phyloP scores from a whole-genome alignment of 2,888 invertebrate species.

The Cerastis leucographa region DNA sequence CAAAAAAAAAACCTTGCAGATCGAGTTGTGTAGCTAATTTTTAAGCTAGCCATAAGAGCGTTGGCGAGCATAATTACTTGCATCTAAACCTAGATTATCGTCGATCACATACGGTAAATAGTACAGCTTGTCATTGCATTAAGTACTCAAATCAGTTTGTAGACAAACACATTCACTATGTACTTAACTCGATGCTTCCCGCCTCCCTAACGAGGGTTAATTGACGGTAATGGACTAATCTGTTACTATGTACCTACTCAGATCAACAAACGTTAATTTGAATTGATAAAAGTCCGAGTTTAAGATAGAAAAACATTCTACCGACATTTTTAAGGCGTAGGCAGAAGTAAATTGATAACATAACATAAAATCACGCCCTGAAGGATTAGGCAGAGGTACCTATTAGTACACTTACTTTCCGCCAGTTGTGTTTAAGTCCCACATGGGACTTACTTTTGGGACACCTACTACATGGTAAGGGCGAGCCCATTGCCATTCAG shows the following conservation, averaged over 20 bases:
- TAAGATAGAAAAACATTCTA: background rate
- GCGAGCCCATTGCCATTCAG: too few relatives aligned
- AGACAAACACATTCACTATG: constrained; percentile 4
- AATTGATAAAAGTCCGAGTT: background rate
- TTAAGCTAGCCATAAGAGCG: too few relatives aligned
- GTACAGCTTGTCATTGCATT: background rate
- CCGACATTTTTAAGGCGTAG: too few relatives aligned
- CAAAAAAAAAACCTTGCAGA: too few relatives aligned
- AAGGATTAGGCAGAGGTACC: too few relatives aligned
- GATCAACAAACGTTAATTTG: background rate
- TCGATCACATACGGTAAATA: background rate
- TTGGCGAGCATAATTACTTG: background rate
- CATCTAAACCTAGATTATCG: background rate
- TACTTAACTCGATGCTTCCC: constrained; percentile 2
- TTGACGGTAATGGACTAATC: constrained; percentile 25
- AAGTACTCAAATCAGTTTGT: constrained; percentile 4
- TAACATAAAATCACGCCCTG: too few relatives aligned
- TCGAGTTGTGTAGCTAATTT: too few relatives aligned
- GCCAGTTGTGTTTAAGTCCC: too few relatives aligned
- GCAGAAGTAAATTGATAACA: too few relatives aligned
- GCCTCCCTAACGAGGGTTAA: constrained; percentile 16
- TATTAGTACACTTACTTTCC: too few relatives aligned
- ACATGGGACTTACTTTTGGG: too few relatives aligned
- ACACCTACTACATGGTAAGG: too few relatives aligned
- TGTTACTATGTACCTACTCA: background rate